Percentiles rank a stretch among this genome's conserved stretches.
phyloP scores from a whole-genome alignment of 2,797 vertebrate genomes.

The Artibeus lituratus region DNA sequence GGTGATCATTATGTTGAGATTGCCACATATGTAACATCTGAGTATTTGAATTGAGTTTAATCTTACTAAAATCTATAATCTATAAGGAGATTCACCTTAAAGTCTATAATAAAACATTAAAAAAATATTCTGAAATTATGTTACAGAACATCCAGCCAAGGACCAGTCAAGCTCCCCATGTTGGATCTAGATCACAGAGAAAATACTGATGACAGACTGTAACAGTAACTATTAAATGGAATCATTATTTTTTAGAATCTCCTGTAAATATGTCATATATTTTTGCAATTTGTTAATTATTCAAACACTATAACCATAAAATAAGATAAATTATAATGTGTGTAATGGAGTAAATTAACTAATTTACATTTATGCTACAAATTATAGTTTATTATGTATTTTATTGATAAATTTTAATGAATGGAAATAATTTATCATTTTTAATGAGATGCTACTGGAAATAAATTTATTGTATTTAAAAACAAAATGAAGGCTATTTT shows the following conservation, averaged over 20 bases:
- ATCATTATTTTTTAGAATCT: slow-evolving; percentile 44
- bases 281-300: slow-evolving; percentile 49
- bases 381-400: slow-evolving; percentile 74
- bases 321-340: slow-evolving; percentile 70
- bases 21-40: background rate
- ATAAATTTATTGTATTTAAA: slow-evolving; percentile 72
- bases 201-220: slow-evolving; percentile 76
- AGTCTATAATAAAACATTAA: background rate
- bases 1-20: background rate
- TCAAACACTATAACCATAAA: slow-evolving; percentile 62
- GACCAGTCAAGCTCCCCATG: slow-evolving; percentile 70
- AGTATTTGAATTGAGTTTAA: background rate
- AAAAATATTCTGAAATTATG: slow-evolving; percentile 53
- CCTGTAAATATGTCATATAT: slow-evolving; percentile 51
- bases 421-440: slow-evolving; percentile 73
- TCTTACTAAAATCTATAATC: background rate
- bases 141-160: slow-evolving; percentile 72
- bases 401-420: slow-evolving; percentile 78
- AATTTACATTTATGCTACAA: slow-evolving; percentile 71
- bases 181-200: slow-evolving; percentile 73
- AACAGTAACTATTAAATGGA: slow-evolving; percentile 47
- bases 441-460: slow-evolving; percentile 69
- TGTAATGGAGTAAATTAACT: slow-evolving; percentile 69
- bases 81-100: background rate
- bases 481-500: slow-evolving; percentile 71